phyloP scores from a whole-genome alignment of 2,888 invertebrate genomes.

The Aphodius granarius region DNA sequence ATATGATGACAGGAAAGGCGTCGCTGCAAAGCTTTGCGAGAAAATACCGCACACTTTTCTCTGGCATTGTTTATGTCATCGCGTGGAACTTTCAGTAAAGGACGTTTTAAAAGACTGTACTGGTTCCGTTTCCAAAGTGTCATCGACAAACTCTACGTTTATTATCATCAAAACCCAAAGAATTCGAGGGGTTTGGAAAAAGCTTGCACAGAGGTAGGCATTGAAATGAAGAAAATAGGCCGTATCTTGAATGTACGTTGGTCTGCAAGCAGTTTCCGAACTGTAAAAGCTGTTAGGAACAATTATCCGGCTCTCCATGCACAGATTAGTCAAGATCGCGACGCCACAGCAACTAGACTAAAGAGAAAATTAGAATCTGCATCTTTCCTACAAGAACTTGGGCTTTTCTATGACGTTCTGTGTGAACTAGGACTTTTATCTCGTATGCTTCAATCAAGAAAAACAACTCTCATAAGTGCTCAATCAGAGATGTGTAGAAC shows the following conservation, averaged over 20 bases:
- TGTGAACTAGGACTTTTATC: slow-evolving; percentile 8
- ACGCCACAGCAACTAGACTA: slow-evolving; percentile 5
- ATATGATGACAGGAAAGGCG: slow-evolving; percentile 11
- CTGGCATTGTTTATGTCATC: slow-evolving; percentile 6
- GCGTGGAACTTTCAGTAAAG: slow-evolving; percentile 11
- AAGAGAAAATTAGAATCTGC: slow-evolving; percentile 1
- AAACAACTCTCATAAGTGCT: slow-evolving; percentile 6
- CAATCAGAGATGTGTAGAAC: slow-evolving; percentile 13
- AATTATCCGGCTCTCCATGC: slow-evolving; percentile 9
- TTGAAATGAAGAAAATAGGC: slow-evolving; percentile 15
- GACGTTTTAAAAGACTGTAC: slow-evolving; percentile 17
- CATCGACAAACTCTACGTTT: slow-evolving; percentile 11
- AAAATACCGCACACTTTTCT: slow-evolving; percentile 3
- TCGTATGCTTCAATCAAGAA: slow-evolving; percentile 1
- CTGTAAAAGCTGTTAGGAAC: slow-evolving; percentile 13
- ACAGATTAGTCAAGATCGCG: neutral
- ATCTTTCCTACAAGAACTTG: slow-evolving; percentile 10
- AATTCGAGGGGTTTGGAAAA: slow-evolving; percentile 9
- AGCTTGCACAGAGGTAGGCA: slow-evolving; percentile 1
- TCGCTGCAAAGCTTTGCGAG: slow-evolving; percentile 6
- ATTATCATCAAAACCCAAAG: slow-evolving; percentile 19
- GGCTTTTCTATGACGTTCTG: slow-evolving; percentile 8
- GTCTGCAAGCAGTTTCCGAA: slow-evolving; percentile 14
- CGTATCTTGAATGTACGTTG: slow-evolving; percentile 13
- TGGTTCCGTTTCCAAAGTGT: slow-evolving; percentile 1